Conservation (phyloP, 2,113 vertebrate genomes). For the Mellivora capensis region DNA sequence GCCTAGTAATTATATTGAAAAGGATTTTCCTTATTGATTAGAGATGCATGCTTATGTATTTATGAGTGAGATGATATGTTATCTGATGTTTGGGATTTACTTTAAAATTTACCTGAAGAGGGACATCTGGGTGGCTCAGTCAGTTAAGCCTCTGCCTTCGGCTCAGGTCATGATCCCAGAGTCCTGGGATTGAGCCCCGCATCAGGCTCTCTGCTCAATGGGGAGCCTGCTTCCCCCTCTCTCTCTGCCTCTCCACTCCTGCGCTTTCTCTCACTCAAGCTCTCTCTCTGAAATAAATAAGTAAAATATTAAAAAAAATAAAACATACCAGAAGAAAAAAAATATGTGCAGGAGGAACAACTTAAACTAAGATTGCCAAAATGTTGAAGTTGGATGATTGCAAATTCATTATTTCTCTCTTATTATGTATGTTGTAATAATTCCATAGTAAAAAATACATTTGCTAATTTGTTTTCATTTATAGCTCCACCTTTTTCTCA, state of each 20-base stretch:
- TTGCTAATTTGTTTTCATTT: not conserved
- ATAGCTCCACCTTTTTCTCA: not conserved
- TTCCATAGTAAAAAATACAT: not conserved
- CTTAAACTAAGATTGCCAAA: not conserved
- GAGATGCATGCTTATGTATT: not conserved
- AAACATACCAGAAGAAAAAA: not conserved
- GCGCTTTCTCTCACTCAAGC: too few species aligned
- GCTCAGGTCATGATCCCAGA: too few species aligned
- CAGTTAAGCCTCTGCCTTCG: too few species aligned
- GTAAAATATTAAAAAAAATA: too few species aligned
- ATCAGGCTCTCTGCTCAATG: too few species aligned
- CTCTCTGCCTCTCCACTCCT: too few species aligned
- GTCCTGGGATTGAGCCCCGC: too few species aligned
- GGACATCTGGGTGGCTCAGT: too few species aligned
- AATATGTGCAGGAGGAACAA: not conserved
- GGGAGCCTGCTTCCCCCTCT: too few species aligned
- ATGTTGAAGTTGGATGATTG: not conserved
- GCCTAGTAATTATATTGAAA: not conserved
- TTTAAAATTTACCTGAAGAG: not conserved
- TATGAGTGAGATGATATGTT: not conserved
- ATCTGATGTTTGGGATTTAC: not conserved
- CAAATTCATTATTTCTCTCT: not conserved
- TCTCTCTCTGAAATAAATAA: too few species aligned
- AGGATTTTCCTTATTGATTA: not conserved
- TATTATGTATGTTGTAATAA: not conserved